Base-by-base conservation (phyloP, 2,888 invertebrate species). In the Leptinotarsa haldemani region DNA sequence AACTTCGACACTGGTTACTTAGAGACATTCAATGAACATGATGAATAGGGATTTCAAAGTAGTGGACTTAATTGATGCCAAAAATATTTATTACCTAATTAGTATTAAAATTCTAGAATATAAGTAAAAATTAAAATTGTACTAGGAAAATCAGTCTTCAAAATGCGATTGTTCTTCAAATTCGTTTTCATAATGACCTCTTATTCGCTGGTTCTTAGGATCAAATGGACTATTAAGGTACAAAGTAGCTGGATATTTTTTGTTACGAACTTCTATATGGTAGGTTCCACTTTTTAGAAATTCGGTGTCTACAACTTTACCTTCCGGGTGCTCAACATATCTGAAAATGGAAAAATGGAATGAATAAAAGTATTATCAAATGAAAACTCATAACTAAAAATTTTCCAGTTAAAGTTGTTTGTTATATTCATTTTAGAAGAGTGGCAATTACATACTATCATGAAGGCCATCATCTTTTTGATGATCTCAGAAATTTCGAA, bases 171-270 rank as follows among this genome's bases (percentile, higher is more conserved):
- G 86, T 77, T 88, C 88, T 76, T 86, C 85, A 71, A 86, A 85
- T 64, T 85, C 82, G 63, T 83, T 80, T 61, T 91, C 91, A 81
- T 93, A 93, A 81, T 90, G 90, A 22, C 95, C 96, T 65, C 93
- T 88, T 67, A 95, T 87, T 79, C 96, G 90, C 84, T 93, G 92
- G 70, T 94, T 93, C 68, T 90, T 90, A 0, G 95, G 94, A 88
- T 97, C 96, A 83, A 97, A 97, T 0, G 95, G 95, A 79, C 94
- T 94, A 82, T 90, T 92, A 30, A 93, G 83, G 84, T 94, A 92
- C 69, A 94, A 87, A 5, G 89, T 90, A 0, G 95, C 95, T 69
- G 92, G 91, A 84, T 94, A 90, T 79, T 89, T 90, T 79, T 91
- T 90, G 9, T 96, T 95, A 90, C 95, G 90, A 20, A 93, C 90